Evolutionary conservation across 64 coral and sea anemone genomes (phyloP), one percentile per base, ranked within the genome.

Genomic region (Astreopora myriophthalma): DNA sequence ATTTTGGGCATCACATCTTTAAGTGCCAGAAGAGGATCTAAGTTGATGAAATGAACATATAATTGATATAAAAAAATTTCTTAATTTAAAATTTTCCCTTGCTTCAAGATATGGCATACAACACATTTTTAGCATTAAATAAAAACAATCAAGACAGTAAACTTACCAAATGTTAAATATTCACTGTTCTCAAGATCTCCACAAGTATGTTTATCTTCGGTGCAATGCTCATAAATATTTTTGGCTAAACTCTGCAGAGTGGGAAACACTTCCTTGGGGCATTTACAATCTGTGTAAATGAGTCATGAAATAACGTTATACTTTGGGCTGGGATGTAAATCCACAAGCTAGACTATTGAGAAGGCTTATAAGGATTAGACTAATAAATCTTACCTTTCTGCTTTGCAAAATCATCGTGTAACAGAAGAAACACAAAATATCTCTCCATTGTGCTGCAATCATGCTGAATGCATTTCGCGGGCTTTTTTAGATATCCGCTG

Each of bases 11-110:
- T 38, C 1, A 24, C 31, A 37, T 82, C 57, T 34, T 82, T 82
- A 0, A 91, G 24, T 13, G 40, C 38, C 31, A 91, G 24, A 67
- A 82, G 7, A 58, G 88, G 76, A 91, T 91, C 88, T 91, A 69
- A 17, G 34, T 20, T 46, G 16, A 34, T 13, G 17, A 55, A 44
- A 1, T 44, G 11, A 8, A 8, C 6, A 11, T 0, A 44, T 5
- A 44, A 44, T 44, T 44, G 6, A 44, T 44, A 8, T 44, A 11
- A 44, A 44, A 44, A 44, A 8, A 44, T 0, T 11, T 13, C 16
- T 55, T 55, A 13, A 55, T 16, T 55, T 55, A 55, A 55, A 13
- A 13, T 55, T 55, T 55, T 11, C 40, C 11, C 40, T 44, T 44
- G 6, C 40, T 11, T n/a, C n/a, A n/a, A n/a, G n/a, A n/a, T n/a